Base-by-base conservation (phyloP, 1,140 invertebrate genomes). In the Leptinotarsa defecta region DNA sequence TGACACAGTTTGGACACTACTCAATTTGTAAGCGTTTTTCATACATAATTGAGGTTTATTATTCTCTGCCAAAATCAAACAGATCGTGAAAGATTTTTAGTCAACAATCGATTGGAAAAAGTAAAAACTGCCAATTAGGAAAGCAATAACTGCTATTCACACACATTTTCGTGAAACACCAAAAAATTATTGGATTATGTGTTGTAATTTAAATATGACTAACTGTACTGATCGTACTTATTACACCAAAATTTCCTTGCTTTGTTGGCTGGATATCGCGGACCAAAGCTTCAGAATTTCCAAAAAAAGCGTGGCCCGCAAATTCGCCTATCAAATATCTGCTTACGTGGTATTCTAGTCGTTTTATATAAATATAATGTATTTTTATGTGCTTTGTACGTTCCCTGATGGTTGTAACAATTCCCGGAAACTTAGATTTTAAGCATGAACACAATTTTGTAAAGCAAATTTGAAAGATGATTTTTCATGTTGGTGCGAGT, bases 351-450 rank as follows among this genome's bases (percentile, higher is more conserved):
- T 81, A 81, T 76, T 80, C 83, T 83, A 84, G 83, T 84, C 82
- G 82, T 84, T 84, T 84, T 84, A 84, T 83, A 84, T 83, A 78
- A 81, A 83, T 80, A 82, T 83, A 81, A 77, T 81, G 81, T 83
- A 84, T 84, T 84, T 83, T 84, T 84, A 83, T 82, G 80, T 83
- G 82, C 83, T 84, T 83, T 83, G 83, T 84, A 82, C 83, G 83
- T 83, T 77, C 81, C 81, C 80, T 81, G 65, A 78, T 76, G 72
- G 74, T 78, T 78, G 74, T 78, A 75, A 72, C 48, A n/a, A 27
- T 73, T 64, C 71, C 71, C 48, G 63, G 71, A 48, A 73, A 48
- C 22, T 64, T 73, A 71, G 69, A 69, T 71, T 65, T 71, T 71
- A 71, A 57, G 49, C 52, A 57, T 19, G 24, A 52, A 48, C 48